Conservation (phyloP, 2,797 vertebrate species). For the Phaenicophaeus curvirostris region DNA sequence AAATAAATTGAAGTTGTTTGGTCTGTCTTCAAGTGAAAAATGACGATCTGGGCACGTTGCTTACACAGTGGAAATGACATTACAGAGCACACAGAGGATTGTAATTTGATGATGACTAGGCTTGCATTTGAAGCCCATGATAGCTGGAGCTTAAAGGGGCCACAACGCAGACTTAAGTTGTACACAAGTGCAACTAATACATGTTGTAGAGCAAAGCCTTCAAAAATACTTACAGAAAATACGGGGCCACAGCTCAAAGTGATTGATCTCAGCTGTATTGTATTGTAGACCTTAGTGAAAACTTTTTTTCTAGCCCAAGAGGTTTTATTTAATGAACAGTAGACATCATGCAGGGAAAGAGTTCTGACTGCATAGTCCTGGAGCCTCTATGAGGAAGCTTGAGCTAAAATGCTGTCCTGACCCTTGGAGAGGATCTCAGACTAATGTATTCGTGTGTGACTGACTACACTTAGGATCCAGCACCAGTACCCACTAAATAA, state of each 20-base stretch:
- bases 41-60: not conserved
- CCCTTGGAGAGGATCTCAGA: not conserved
- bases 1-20: not conserved
- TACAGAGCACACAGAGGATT: not conserved
- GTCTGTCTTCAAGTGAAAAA: slow-evolving; percentile 10
- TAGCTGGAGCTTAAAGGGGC: not conserved
- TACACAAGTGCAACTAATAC: not conserved
- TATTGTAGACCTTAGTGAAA: not conserved
- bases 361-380: not conserved
- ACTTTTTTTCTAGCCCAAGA: not conserved
- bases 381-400: not conserved
- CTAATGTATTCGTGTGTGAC: not conserved
- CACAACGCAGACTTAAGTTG: not conserved
- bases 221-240: not conserved
- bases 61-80: not conserved
- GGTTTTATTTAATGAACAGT: not conserved
- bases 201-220: not conserved
- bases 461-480: not conserved
- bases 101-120: rapidly evolving
- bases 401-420: not conserved
- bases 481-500: not conserved
- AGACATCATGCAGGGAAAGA: not conserved
- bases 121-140: not conserved
- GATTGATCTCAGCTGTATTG: not conserved
- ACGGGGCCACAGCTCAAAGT: not conserved